A percentile compares a stretch with the other conserved stretches of the same genome.
Evolutionary conservation across 2,888 invertebrate genomes (phyloP).

Genomic region (Eurois occulta): DNA sequence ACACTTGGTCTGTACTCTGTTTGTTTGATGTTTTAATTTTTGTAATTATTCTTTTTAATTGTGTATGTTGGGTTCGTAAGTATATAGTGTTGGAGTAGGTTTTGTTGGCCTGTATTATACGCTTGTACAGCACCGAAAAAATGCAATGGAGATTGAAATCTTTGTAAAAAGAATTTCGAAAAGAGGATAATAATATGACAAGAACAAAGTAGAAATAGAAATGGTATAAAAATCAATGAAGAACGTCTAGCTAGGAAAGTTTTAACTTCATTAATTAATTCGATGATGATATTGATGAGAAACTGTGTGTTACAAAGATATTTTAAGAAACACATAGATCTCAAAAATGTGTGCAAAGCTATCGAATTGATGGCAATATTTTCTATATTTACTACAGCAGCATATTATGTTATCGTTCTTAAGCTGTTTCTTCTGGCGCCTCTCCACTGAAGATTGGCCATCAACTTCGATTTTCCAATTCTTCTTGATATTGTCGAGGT

Average conservation of each 20-base stretch:
- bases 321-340: neutral
- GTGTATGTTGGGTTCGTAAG: constrained; percentile 10
- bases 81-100: constrained; percentile 16
- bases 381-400: neutral
- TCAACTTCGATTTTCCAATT: neutral
- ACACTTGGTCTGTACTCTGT: constrained; percentile 70
- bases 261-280: no score
- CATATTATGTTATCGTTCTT: no score
- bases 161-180: neutral
- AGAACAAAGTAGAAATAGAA: neutral
- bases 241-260: no score
- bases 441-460: neutral
- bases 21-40: constrained; percentile 57
- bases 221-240: neutral
- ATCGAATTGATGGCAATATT: neutral
- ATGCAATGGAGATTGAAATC: neutral
- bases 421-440: neutral
- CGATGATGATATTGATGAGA: neutral
- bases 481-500: neutral
- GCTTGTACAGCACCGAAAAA: neutral
- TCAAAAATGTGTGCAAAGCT: no score
- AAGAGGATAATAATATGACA: neutral
- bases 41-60: constrained; percentile 45
- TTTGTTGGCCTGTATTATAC: neutral
- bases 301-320: neutral